phyloP scores from a whole-genome alignment of 2,113 vertebrate species.

The Canis aureus region DNA sequence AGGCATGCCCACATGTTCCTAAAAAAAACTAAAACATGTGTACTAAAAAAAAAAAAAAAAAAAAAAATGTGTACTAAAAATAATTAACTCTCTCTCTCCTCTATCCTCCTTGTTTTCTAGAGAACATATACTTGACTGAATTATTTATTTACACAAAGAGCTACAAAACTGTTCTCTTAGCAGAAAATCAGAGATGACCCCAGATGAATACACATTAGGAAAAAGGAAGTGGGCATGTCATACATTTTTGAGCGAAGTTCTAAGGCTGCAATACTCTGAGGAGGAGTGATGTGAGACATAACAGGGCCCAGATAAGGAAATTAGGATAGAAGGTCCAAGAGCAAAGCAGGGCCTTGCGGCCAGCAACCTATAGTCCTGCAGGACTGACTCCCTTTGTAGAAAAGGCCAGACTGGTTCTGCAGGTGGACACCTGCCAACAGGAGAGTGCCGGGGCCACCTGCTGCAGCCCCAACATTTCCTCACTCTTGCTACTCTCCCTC shows the following conservation, averaged over 20 bases:
- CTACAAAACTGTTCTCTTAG: not conserved
- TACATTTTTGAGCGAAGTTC: not conserved
- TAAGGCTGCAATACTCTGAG: not conserved
- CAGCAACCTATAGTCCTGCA: not conserved
- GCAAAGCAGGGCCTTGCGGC: not conserved
- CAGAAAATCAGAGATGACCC: not conserved
- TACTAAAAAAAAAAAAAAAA: not conserved
- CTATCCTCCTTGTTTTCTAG: not conserved
- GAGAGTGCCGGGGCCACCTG: not conserved
- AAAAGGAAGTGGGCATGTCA: not conserved
- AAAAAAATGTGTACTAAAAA: not conserved
- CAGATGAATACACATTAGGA: not conserved
- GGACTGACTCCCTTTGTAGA: not conserved
- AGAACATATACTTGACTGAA: not conserved
- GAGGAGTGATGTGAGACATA: not conserved
- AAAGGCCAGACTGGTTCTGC: slow-evolving; percentile 14
- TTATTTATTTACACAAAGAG: slow-evolving; percentile 6
- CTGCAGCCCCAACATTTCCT: not conserved
- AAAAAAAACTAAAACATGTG: not conserved
- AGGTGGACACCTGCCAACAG: not conserved
- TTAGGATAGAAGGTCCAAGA: not conserved
- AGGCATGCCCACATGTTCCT: not conserved
- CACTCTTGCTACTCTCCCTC: not conserved
- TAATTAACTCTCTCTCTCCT: not conserved
- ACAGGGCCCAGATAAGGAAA: not conserved